Evolutionary conservation across 2,113 vertebrate genomes (phyloP).

Genomic region (Seriola aureovittata): DNA sequence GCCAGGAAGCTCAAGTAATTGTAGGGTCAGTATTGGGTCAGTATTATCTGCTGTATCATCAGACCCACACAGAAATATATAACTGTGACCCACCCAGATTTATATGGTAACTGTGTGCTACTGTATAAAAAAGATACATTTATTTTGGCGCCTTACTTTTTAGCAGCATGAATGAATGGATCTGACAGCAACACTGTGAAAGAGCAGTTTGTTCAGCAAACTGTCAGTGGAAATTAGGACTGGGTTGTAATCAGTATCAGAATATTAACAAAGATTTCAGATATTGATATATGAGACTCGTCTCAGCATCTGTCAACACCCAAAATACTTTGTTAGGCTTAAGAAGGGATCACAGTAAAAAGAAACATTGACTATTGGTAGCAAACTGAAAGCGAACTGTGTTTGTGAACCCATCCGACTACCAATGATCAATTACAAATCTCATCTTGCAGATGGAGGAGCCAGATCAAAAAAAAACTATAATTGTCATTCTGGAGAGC

Average conservation of each 20-base stretch:
- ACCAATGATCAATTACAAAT: too few species aligned
- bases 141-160: background rate
- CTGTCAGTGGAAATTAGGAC: background rate
- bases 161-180: background rate
- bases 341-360: too few species aligned
- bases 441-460: too few species aligned
- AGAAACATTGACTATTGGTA: too few species aligned
- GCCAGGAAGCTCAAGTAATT: slow-evolving; percentile 9
- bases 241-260: background rate
- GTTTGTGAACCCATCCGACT: too few species aligned
- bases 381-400: too few species aligned
- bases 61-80: background rate
- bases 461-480: too few species aligned
- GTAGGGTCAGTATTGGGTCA: slow-evolving; percentile 25
- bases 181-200: background rate
- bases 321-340: too few species aligned
- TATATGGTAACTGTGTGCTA: background rate
- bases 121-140: background rate
- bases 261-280: background rate
- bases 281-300: background rate
- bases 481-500: too few species aligned
- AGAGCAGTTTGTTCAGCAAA: background rate
- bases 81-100: background rate
- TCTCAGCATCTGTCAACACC: background rate
- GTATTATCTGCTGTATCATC: background rate